A percentile compares a stretch with the other conserved stretches of the same genome.
Conservation (phyloP, 2,797 vertebrate species). For the Rhinogobio ventralis region DNA sequence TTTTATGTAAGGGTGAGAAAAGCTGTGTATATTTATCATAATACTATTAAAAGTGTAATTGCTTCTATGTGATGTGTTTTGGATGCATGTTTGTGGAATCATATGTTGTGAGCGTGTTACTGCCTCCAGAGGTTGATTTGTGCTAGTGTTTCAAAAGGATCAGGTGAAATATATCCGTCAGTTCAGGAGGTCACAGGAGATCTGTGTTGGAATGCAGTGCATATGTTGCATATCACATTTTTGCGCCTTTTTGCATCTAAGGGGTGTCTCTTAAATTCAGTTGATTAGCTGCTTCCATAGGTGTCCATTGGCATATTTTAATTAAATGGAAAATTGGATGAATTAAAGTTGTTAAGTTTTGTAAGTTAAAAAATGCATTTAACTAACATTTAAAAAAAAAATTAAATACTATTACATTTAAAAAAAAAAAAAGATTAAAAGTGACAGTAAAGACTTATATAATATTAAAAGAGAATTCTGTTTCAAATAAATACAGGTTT, state of each 20-base stretch:
- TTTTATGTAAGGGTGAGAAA: slow-evolving; percentile 32
- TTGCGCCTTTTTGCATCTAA: not conserved
- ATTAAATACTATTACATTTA: not conserved
- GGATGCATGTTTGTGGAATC: not conserved
- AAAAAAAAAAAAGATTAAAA: not conserved
- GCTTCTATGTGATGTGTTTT: slow-evolving; percentile 5
- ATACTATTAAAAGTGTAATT: not conserved
- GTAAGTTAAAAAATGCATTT: too few species aligned
- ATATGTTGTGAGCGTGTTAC: slow-evolving; percentile 3
- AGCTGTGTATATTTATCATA: slow-evolving; percentile 51
- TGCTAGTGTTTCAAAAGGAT: not conserved
- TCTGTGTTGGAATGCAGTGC: not conserved
- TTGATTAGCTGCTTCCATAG: not conserved
- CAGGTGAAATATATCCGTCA: not conserved
- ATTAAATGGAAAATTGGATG: not conserved
- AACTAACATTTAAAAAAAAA: not conserved
- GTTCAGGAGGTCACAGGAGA: not conserved
- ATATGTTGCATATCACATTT: not conserved
- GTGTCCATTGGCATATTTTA: not conserved
- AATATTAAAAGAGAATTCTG: not conserved
- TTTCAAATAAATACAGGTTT: not conserved
- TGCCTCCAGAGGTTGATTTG: slow-evolving; percentile 38
- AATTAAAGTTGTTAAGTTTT: too few species aligned
- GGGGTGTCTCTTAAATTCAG: not conserved
- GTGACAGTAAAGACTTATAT: not conserved